Evolutionary conservation across 2,113 vertebrate genomes (phyloP).

Genomic region (Phainopepla nitens): DNA sequence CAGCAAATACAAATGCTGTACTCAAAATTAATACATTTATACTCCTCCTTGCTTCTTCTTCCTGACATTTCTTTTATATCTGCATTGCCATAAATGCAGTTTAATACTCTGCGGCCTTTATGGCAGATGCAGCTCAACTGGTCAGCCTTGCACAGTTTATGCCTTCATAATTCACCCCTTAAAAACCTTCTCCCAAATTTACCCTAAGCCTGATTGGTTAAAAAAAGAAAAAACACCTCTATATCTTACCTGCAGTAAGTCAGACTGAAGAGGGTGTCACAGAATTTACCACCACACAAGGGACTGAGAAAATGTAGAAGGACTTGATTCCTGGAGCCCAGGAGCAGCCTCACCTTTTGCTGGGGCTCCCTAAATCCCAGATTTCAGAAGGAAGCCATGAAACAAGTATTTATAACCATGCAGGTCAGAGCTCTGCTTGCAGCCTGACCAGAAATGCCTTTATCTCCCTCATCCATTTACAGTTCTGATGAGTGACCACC

Average conservation of each 20-base stretch:
- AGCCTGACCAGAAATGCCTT: neutral
- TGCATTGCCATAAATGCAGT: neutral
- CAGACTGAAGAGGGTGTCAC: neutral
- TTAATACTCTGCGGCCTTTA: neutral
- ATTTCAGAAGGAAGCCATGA: neutral
- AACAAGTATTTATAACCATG: neutral
- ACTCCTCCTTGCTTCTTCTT: neutral
- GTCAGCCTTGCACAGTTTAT: neutral
- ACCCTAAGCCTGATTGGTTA: neutral
- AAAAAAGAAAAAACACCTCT: neutral
- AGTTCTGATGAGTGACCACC: neutral
- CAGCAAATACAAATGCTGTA: neutral
- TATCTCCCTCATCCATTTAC: neutral
- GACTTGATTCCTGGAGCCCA: neutral
- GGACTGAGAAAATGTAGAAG: neutral
- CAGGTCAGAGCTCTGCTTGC: neutral
- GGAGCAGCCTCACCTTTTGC: neutral
- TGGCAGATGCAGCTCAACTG: neutral
- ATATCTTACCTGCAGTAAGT: neutral
- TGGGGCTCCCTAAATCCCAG: neutral
- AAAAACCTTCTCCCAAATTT: neutral
- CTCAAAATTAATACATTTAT: neutral
- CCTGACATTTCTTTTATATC: neutral
- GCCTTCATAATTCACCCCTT: neutral
- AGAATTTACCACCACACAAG: neutral